A percentile compares a stretch with the other conserved stretches of the same genome.
These are phyloP conservation scores for Calyptommatus sinebrachiatus DNA, from an alignment of 2,113 vertebrate species.

Conservation along the genomic window DNA sequence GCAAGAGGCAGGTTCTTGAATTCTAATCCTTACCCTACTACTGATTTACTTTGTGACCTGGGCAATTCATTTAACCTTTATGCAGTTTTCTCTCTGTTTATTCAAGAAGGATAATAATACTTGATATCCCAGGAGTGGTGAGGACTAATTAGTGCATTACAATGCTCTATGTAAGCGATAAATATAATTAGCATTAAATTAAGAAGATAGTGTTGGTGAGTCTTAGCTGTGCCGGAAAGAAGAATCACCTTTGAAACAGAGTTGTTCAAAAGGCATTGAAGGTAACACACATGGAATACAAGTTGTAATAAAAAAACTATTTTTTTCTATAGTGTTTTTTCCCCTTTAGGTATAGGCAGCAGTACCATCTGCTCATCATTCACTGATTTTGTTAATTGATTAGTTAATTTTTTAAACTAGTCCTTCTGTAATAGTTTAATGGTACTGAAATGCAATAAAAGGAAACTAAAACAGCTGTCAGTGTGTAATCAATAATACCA, in stretches of 20 bases:
- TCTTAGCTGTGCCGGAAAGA: neutral
- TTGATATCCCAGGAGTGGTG: slow-evolving; percentile 4
- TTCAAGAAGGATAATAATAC: slow-evolving; percentile 21
- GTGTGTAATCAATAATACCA: no score
- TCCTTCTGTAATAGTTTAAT: no score
- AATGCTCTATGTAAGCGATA: slow-evolving; percentile 18
- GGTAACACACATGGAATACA: neutral
- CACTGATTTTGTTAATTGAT: no score
- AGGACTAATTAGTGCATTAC: slow-evolving; percentile 31
- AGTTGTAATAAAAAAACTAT: neutral
- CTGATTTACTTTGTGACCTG: slow-evolving; percentile 15
- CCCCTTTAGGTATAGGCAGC: no score
- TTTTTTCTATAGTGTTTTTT: no score
- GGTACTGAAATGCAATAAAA: no score
- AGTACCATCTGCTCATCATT: no score
- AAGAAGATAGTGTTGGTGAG: neutral
- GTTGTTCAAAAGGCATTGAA: neutral
- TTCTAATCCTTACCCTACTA: neutral
- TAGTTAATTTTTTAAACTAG: no score
- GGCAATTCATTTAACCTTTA: slow-evolving; percentile 23
- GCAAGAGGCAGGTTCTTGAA: neutral
- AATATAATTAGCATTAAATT: slow-evolving; percentile 28
- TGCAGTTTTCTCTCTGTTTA: slow-evolving; percentile 9
- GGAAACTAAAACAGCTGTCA: no score
- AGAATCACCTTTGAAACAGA: neutral